These are phyloP conservation scores for Galerucella pusilla DNA, from an alignment of 2,888 invertebrate genomes.

Conservation along the genomic window DNA sequence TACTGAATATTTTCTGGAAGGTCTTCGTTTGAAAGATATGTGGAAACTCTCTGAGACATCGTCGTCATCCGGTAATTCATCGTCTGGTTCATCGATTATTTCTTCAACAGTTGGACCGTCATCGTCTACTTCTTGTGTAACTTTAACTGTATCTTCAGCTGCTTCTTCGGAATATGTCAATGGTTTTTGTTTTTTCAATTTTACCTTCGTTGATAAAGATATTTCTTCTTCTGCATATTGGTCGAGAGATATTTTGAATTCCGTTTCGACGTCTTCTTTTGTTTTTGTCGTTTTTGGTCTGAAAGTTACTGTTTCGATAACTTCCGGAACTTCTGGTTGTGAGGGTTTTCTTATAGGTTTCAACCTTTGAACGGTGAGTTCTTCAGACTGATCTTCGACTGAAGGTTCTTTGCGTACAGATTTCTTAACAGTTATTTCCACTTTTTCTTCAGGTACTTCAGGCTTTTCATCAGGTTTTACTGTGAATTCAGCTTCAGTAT, in stretches of 20 bases:
- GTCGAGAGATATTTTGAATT: slow-evolving; percentile 87
- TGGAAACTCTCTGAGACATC: slow-evolving; percentile 68
- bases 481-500: slow-evolving; percentile 47
- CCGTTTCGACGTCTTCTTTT: slow-evolving; percentile 89
- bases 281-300: slow-evolving; percentile 80
- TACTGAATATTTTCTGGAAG: slow-evolving; percentile 69
- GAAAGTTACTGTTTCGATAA: slow-evolving; percentile 83
- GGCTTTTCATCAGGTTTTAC: slow-evolving; percentile 47
- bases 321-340: slow-evolving; percentile 75
- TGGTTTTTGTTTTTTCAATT: slow-evolving; percentile 78
- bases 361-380: slow-evolving; percentile 79
- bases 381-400: slow-evolving; percentile 72
- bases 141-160: slow-evolving; percentile 79
- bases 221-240: slow-evolving; percentile 90
- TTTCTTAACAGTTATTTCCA: slow-evolving; percentile 52
- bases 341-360: slow-evolving; percentile 76
- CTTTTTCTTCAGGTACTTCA: slow-evolving; percentile 50
- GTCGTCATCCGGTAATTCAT: slow-evolving; percentile 69
- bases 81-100: slow-evolving; percentile 72
- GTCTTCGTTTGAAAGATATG: slow-evolving; percentile 66
- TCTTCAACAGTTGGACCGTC: slow-evolving; percentile 73
- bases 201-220: slow-evolving; percentile 86
- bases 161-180: slow-evolving; percentile 82
- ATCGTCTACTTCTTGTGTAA: slow-evolving; percentile 74
- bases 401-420: slow-evolving; percentile 66